Conservation (phyloP, 2,797 vertebrate genomes). For the Urocyon cinereoargenteus region DNA sequence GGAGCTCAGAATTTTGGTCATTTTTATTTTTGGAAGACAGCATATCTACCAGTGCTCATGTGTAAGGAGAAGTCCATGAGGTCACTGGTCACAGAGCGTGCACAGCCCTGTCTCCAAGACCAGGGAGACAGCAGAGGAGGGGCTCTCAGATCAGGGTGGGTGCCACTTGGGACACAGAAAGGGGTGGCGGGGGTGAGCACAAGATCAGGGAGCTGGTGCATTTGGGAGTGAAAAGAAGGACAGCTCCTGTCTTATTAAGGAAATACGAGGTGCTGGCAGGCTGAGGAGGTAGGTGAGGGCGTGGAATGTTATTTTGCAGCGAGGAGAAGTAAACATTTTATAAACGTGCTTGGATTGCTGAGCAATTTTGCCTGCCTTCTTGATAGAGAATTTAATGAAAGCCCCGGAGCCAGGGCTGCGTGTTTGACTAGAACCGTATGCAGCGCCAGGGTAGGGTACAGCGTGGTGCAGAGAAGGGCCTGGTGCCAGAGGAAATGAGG, state of each 20-base stretch:
- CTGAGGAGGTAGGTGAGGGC: accelerated
- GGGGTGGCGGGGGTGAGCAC: accelerated
- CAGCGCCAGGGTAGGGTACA: accelerated
- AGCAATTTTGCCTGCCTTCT: too few species aligned
- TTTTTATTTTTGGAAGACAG: neutral
- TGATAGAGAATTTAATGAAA: too few species aligned
- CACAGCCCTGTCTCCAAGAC: neutral
- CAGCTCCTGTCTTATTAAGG: neutral
- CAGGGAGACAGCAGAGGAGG: accelerated
- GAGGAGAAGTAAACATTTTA: neutral
- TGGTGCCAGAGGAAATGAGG: neutral
- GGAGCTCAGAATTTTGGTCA: accelerated
- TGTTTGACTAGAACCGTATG: accelerated
- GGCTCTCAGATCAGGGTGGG: too few species aligned
- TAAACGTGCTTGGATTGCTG: accelerated
- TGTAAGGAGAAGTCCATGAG: accelerated
- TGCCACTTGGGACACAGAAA: accelerated
- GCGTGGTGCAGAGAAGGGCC: accelerated
- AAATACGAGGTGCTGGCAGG: accelerated
- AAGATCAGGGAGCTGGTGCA: accelerated
- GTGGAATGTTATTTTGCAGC: accelerated
- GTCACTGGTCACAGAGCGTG: accelerated
- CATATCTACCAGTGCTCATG: accelerated
- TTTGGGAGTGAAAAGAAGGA: accelerated
- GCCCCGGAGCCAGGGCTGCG: accelerated